Conservation (phyloP, 2,888 invertebrate species). For the Fragum fragum region DNA sequence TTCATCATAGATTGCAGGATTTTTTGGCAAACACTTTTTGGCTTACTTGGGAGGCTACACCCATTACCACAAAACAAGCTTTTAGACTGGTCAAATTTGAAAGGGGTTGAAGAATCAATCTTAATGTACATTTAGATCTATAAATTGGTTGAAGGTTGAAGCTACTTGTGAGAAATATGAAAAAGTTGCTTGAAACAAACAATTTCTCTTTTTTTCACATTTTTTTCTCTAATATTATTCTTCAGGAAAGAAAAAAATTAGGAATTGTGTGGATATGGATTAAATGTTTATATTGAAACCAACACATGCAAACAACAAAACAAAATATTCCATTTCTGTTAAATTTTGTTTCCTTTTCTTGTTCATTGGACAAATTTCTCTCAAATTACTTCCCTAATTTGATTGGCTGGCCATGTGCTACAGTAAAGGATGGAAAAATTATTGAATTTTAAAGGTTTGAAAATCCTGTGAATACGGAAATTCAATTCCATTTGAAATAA, state of each 20-base stretch:
- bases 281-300: neutral
- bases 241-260: neutral
- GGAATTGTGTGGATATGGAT: neutral
- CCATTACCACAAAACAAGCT: too few species aligned
- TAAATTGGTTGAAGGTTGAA: too few species aligned
- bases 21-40: too few species aligned
- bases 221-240: neutral
- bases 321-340: neutral
- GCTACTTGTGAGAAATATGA: neutral
- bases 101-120: too few species aligned
- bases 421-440: neutral
- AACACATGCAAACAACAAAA: neutral
- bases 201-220: neutral
- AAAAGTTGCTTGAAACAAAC: neutral
- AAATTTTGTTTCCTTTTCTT: neutral
- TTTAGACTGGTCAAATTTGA: too few species aligned
- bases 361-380: neutral
- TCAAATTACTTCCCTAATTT: neutral
- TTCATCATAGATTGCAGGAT: too few species aligned
- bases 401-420: slow-evolving; percentile 1
- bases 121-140: too few species aligned
- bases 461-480: neutral
- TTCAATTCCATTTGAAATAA: neutral
- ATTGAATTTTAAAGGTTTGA: neutral
- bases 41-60: too few species aligned